Conservation (phyloP, 2,113 vertebrate genomes). For the Rhinichthys klamathensis region DNA sequence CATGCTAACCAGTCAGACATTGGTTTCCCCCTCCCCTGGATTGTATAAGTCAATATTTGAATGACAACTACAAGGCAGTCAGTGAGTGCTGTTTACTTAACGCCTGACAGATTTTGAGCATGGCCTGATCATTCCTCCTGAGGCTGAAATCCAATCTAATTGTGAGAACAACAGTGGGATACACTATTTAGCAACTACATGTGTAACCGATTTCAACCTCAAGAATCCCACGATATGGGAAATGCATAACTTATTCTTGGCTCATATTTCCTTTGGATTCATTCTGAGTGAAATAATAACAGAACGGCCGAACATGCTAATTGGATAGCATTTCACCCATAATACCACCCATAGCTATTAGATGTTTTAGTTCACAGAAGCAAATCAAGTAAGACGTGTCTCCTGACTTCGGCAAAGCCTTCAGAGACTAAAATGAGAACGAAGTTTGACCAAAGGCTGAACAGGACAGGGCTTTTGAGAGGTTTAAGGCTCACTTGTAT, state of each 20-base stretch:
- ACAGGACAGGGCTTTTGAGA: slow-evolving; percentile 2
- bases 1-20: not conserved
- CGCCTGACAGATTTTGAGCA: slow-evolving; percentile 51
- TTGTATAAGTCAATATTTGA: not conserved
- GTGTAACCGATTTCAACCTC: slow-evolving; percentile 70
- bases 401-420: not conserved
- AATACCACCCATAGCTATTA: slow-evolving; percentile 57
- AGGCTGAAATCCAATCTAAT: slow-evolving; percentile 60
- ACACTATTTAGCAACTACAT: slow-evolving; percentile 56
- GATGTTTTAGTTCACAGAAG: slow-evolving; percentile 23
- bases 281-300: slow-evolving; percentile 66
- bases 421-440: not conserved
- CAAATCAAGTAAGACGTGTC: not conserved
- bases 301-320: slow-evolving; percentile 66
- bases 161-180: slow-evolving; percentile 50
- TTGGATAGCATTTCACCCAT: slow-evolving; percentile 70
- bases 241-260: slow-evolving; percentile 61
- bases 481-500: slow-evolving; percentile 8
- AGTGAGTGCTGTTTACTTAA: slow-evolving; percentile 68
- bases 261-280: slow-evolving; percentile 65
- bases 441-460: slow-evolving; percentile 20
- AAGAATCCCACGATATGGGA: slow-evolving; percentile 61
- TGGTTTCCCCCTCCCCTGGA: not conserved
- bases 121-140: slow-evolving; percentile 46
- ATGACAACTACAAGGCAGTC: slow-evolving; percentile 58